Conservation (phyloP, 2,113 vertebrate species). For the Cercopithecus mona region DNA sequence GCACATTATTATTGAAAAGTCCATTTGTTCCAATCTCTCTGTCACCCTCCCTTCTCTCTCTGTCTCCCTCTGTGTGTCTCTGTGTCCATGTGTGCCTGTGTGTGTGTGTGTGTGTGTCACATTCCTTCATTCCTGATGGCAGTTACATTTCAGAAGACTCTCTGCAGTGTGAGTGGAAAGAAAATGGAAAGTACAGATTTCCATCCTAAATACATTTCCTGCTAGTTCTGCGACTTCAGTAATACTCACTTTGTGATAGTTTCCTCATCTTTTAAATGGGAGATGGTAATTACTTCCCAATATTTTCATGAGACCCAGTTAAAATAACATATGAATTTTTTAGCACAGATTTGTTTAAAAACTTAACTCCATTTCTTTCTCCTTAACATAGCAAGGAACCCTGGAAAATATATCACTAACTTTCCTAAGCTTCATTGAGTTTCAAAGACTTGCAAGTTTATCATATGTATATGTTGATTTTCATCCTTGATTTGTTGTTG, state of each 20-base stretch:
- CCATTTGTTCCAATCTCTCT: background rate
- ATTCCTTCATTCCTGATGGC: background rate
- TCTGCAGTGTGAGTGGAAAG: background rate
- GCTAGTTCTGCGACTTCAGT: background rate
- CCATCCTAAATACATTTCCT: background rate
- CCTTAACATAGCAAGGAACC: background rate
- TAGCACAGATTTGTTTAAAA: background rate
- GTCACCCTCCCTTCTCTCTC: background rate
- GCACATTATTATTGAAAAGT: background rate
- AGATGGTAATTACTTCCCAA: background rate
- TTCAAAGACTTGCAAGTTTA: background rate
- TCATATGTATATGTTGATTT: background rate
- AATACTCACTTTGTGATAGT: background rate
- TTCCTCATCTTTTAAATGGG: background rate
- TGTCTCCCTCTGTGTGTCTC: no score
- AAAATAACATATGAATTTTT: background rate
- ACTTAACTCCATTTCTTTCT: background rate
- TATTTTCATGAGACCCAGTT: background rate
- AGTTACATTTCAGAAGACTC: background rate
- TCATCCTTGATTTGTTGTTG: background rate
- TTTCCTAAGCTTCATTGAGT: background rate
- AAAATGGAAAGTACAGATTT: background rate
- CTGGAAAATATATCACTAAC: background rate
- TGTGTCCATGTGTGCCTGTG: no score
- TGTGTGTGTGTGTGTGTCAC: background rate